A percentile compares a stretch with the other conserved stretches of the same genome.
phyloP scores from a whole-genome alignment of 2,797 vertebrate species.

The Paguma larvata region DNA sequence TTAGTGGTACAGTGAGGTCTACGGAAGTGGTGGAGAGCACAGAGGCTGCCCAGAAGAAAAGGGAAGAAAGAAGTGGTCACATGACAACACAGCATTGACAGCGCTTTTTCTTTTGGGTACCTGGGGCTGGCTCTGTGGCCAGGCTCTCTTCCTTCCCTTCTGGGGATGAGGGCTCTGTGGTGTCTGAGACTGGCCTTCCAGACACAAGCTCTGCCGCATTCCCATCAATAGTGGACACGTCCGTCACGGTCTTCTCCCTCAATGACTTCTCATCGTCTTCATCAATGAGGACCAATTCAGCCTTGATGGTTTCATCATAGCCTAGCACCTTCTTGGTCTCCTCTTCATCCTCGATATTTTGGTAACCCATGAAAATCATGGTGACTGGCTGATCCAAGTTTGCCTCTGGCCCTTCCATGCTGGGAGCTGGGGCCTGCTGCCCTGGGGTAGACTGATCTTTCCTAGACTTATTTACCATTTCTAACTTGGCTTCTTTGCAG shows the following conservation, averaged over 20 bases:
- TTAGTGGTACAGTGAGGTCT: constrained; percentile 94
- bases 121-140: constrained; percentile 92
- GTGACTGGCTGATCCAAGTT: constrained; percentile 95
- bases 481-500: constrained; percentile 94
- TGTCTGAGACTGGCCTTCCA: constrained; percentile 94
- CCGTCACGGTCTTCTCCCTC: constrained; percentile 98
- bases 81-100: constrained; percentile 99
- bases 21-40: constrained; percentile 89
- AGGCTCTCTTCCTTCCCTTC: constrained; percentile 96
- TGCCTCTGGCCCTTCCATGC: constrained; percentile 88
- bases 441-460: constrained; percentile 88
- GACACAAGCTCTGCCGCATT: constrained; percentile 98
- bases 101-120: constrained; percentile 97
- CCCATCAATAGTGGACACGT: constrained; percentile 95
- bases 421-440: constrained; percentile 84
- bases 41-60: constrained; percentile 89
- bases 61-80: constrained; percentile 93
- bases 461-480: constrained; percentile 92
- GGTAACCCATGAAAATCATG: constrained; percentile 99
- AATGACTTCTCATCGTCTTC: constrained; percentile 98
- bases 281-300: constrained; percentile 97
- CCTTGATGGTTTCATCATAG: constrained; percentile 97
- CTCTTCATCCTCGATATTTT: constrained; percentile 95
- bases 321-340: constrained; percentile 97
- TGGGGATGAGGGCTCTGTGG: constrained; percentile 96